Evolutionary conservation across 2,113 vertebrate genomes (phyloP).

Genomic region (Sturnus vulgaris): DNA sequence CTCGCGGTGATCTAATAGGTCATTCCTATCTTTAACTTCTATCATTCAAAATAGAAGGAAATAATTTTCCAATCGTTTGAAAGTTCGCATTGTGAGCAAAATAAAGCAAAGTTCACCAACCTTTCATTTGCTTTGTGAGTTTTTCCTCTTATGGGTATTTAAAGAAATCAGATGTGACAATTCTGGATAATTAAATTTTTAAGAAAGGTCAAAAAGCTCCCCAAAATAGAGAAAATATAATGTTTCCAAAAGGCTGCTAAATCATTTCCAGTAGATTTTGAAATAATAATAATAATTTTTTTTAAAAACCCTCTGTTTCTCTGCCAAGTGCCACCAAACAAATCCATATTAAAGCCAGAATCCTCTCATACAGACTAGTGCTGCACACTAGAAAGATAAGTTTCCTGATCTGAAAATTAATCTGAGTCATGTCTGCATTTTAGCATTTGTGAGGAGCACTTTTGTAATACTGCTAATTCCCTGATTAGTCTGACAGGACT

Average conservation of each 20-base stretch:
- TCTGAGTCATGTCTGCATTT: slow-evolving; percentile 68
- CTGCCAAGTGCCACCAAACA: slow-evolving; percentile 30
- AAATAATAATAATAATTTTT: slow-evolving; percentile 44
- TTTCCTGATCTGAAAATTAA: slow-evolving; percentile 61
- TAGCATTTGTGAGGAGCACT: slow-evolving; percentile 53
- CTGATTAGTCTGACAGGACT: slow-evolving; percentile 54
- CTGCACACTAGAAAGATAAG: slow-evolving; percentile 43
- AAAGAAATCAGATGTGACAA: slow-evolving; percentile 50
- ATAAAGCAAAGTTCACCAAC: slow-evolving; percentile 50
- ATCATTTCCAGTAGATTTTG: slow-evolving; percentile 41
- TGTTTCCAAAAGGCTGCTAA: slow-evolving; percentile 10
- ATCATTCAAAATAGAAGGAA: slow-evolving; percentile 37
- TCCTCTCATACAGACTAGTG: background rate
- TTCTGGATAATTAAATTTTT: slow-evolving; percentile 6
- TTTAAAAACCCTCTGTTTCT: background rate
- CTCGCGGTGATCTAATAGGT: slow-evolving; percentile 64
- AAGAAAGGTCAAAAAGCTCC: slow-evolving; percentile 45
- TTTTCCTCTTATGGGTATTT: slow-evolving; percentile 31
- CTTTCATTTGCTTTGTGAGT: slow-evolving; percentile 14
- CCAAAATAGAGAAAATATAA: slow-evolving; percentile 6
- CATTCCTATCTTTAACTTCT: slow-evolving; percentile 65
- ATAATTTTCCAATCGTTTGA: slow-evolving; percentile 16
- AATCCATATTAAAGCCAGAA: background rate
- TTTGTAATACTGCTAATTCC: slow-evolving; percentile 57
- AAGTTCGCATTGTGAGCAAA: slow-evolving; percentile 47